Percentiles rank a stretch among this genome's conserved stretches.
Conservation (phyloP, 1,140 invertebrate species). For the Uloborus diversus region DNA sequence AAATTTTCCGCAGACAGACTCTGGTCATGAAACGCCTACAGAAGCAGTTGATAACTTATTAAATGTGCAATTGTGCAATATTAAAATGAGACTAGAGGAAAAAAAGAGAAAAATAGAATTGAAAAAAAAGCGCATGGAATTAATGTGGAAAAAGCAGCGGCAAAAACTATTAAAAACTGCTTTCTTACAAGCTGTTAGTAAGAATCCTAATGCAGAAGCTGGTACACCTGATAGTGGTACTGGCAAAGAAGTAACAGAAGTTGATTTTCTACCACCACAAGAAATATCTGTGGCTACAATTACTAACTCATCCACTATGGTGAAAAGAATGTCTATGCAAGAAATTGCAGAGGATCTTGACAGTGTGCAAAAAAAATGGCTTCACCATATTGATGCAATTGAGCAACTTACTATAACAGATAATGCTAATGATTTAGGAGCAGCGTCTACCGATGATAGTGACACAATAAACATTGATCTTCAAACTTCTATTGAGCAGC, state of each 20-base stretch:
- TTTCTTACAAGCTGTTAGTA: slow-evolving; percentile 88
- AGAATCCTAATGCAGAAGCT: slow-evolving; percentile 66
- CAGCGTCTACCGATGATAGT: slow-evolving; percentile 77
- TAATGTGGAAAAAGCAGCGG: slow-evolving; percentile 85
- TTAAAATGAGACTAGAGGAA: slow-evolving; percentile 92
- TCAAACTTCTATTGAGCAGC: slow-evolving; percentile 77
- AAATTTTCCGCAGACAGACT: slow-evolving; percentile 40
- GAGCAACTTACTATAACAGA: slow-evolving; percentile 66
- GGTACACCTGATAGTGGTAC: slow-evolving; percentile 57
- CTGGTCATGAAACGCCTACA: slow-evolving; percentile 51
- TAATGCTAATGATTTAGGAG: slow-evolving; percentile 72
- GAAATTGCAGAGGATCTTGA: slow-evolving; percentile 74
- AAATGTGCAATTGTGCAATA: slow-evolving; percentile 81
- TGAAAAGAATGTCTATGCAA: slow-evolving; percentile 63
- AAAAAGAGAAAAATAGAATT: slow-evolving; percentile 89
- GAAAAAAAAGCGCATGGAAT: slow-evolving; percentile 87
- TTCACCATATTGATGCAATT: slow-evolving; percentile 69
- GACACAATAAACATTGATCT: slow-evolving; percentile 73
- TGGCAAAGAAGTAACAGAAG: slow-evolving; percentile 52
- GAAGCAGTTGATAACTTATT: slow-evolving; percentile 60
- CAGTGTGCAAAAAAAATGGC: slow-evolving; percentile 75
- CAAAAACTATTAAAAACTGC: slow-evolving; percentile 91
- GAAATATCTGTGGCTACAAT: not conserved
- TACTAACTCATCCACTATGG: slow-evolving; percentile 14
- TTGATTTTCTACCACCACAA: not conserved